phyloP scores from a whole-genome alignment of 2,888 invertebrate genomes.

The Aleiodes alternator region DNA sequence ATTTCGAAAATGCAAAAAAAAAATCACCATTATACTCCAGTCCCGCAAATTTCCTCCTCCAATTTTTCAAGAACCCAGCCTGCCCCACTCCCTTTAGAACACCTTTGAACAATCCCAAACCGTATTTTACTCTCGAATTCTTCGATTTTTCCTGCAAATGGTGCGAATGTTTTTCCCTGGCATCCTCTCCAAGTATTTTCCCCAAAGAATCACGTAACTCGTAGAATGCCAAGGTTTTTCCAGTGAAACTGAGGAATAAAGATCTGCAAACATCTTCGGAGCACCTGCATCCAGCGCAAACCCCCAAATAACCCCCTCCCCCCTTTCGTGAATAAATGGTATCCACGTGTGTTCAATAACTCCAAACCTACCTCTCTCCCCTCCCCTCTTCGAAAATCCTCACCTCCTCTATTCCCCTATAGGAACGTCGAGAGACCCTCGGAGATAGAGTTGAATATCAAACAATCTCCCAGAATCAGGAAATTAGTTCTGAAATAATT shows the following conservation, averaged over 20 bases:
- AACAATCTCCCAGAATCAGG: constrained; percentile 40
- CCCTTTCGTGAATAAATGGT: constrained; percentile 49
- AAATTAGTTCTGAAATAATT: constrained; percentile 31
- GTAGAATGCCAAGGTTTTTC: constrained; percentile 45
- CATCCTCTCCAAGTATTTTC: constrained; percentile 12
- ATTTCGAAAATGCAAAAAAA: too few relatives aligned
- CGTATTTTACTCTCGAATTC: too few relatives aligned
- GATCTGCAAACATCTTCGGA: constrained; percentile 53
- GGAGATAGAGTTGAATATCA: constrained; percentile 49
- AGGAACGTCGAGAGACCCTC: background rate
- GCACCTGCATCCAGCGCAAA: constrained; percentile 45
- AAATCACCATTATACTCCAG: too few relatives aligned
- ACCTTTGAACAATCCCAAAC: too few relatives aligned
- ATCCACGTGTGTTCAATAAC: constrained; percentile 52
- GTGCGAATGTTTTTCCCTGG: too few relatives aligned
- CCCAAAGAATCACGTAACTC: constrained; percentile 55
- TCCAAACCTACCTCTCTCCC: background rate
- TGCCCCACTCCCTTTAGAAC: too few relatives aligned
- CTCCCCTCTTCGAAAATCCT: background rate
- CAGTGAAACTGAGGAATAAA: constrained; percentile 56
- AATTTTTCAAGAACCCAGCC: too few relatives aligned
- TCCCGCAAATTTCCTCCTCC: too few relatives aligned
- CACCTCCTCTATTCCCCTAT: background rate
- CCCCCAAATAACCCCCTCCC: too few relatives aligned
- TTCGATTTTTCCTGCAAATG: too few relatives aligned